Conservation (phyloP, 2,113 vertebrate species). For the Antigone vipio region DNA sequence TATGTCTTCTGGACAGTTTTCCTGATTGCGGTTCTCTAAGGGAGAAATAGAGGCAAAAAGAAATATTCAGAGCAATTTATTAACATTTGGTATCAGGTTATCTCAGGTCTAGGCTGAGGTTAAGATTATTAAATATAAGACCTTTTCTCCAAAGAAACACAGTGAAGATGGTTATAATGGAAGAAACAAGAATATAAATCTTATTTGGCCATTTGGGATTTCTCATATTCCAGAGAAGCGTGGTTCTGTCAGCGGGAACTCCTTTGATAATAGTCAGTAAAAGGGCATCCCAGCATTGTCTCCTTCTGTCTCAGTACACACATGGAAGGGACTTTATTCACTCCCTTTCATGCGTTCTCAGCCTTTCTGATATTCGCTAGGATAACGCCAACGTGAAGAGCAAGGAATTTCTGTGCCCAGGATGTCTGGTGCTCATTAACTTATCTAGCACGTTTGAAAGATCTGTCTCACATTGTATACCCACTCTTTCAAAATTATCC, state of each 20-base stretch:
- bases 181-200: neutral
- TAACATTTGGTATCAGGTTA: neutral
- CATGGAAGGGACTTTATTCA: neutral
- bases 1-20: neutral
- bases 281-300: neutral
- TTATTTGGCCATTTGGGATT: neutral
- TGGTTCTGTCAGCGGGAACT: neutral
- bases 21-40: neutral
- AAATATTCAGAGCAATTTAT: neutral
- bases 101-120: neutral
- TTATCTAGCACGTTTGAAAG: neutral
- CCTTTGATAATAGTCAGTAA: neutral
- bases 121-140: neutral
- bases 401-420: neutral
- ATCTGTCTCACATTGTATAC: neutral
- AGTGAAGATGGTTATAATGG: neutral
- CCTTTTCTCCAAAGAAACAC: neutral
- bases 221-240: neutral
- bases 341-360: neutral
- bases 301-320: neutral
- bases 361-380: neutral
- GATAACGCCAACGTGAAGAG: neutral
- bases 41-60: neutral
- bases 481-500: neutral
- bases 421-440: neutral